These are phyloP conservation scores for Leucopsar rothschildi DNA, from an alignment of 2,113 vertebrate genomes.

Conservation along the genomic window DNA sequence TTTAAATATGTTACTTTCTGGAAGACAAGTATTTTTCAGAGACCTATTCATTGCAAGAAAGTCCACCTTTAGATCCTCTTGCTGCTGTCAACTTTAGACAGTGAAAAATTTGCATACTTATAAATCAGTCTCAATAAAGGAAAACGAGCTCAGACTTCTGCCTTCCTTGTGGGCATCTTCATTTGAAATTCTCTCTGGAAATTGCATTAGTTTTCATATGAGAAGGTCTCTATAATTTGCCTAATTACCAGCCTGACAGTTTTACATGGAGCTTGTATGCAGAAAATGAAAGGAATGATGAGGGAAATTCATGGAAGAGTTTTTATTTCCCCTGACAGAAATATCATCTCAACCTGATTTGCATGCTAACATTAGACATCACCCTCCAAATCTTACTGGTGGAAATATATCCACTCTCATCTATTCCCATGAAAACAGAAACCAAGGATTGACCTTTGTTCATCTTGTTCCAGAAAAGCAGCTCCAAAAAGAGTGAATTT, in stretches of 20 bases:
- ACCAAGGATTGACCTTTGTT: constrained; percentile 11
- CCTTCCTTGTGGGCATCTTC: constrained; percentile 23
- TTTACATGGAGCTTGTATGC: constrained; percentile 25
- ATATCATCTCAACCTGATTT: constrained; percentile 30
- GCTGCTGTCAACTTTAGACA: background rate
- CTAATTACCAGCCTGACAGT: constrained; percentile 40
- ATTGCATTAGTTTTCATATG: constrained; percentile 20
- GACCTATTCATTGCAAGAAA: background rate
- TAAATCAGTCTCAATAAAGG: constrained; percentile 11
- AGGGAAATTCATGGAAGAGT: constrained; percentile 30
- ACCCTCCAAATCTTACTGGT: background rate
- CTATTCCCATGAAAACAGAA: constrained; percentile 2
- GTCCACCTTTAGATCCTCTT: background rate
- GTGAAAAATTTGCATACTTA: background rate
- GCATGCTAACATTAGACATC: constrained; percentile 18
- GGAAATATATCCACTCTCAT: background rate
- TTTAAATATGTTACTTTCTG: background rate
- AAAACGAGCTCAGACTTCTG: background rate
- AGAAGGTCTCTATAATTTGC: constrained; percentile 36
- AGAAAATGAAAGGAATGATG: constrained; percentile 53
- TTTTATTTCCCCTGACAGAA: constrained; percentile 52
- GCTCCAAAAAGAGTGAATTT: background rate
- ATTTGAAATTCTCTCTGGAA: constrained; percentile 32
- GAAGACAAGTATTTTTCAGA: background rate
- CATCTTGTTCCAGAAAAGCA: background rate